A percentile compares a stretch with the other conserved stretches of the same genome.
These are phyloP conservation scores for Drosophila putrida DNA, from an alignment of 2,888 invertebrate species.

Conservation along the genomic window DNA sequence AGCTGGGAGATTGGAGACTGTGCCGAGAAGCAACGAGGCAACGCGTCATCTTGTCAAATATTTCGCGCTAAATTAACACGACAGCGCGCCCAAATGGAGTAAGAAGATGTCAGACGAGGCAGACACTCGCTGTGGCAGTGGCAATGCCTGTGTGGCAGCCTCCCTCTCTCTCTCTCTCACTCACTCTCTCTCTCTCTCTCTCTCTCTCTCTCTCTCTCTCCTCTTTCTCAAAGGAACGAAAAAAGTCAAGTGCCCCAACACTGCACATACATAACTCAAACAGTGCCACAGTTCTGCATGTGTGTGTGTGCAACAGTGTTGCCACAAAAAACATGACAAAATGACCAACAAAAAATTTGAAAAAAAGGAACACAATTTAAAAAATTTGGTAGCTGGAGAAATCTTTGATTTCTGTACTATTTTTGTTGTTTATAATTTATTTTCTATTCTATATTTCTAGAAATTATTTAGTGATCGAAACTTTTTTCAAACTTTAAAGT, in stretches of 20 bases:
- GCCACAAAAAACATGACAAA: too few species aligned
- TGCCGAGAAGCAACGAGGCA: slow-evolving; percentile 47
- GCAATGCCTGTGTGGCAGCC: slow-evolving; percentile 38
- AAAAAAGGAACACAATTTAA: too few species aligned
- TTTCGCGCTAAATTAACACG: slow-evolving; percentile 80
- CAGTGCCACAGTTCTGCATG: slow-evolving; percentile 29
- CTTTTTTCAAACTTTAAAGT: too few species aligned
- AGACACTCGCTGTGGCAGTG: slow-evolving; percentile 41
- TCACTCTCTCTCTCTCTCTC: not conserved
- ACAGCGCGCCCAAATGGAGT: slow-evolving; percentile 79
- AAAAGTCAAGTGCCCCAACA: slow-evolving; percentile 65
- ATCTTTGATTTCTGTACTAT: too few species aligned
- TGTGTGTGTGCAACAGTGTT: slow-evolving; percentile 1
- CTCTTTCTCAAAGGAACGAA: slow-evolving; percentile 44
- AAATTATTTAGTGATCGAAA: too few species aligned
- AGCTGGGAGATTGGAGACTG: slow-evolving; percentile 1
- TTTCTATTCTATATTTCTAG: too few species aligned
- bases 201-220: not conserved
- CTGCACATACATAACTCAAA: slow-evolving; percentile 70
- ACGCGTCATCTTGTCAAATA: slow-evolving; percentile 79
- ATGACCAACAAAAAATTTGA: too few species aligned
- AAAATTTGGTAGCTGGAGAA: too few species aligned
- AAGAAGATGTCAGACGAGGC: slow-evolving; percentile 74
- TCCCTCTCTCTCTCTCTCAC: not conserved
- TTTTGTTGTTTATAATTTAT: too few species aligned